phyloP scores from a whole-genome alignment of 2,797 vertebrate genomes.

The Aplochiton taeniatus region DNA sequence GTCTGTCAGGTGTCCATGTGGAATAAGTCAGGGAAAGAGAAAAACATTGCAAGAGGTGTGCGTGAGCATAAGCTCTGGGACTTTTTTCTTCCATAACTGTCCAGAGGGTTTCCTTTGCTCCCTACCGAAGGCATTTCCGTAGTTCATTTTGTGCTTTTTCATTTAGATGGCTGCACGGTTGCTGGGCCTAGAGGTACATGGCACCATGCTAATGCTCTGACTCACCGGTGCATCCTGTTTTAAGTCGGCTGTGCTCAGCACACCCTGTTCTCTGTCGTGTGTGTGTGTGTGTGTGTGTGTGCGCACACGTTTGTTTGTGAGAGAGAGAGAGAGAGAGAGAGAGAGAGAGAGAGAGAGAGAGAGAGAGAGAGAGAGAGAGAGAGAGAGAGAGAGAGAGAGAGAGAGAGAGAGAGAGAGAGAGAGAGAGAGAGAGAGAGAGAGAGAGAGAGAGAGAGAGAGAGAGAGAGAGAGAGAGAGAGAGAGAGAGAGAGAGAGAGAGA shows the following conservation, averaged over 20 bases:
- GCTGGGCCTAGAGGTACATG: constrained; percentile 30
- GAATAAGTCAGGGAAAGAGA: too few species aligned
- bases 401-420: constrained; percentile 16
- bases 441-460: constrained; percentile 17
- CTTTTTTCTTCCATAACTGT: constrained; percentile 64
- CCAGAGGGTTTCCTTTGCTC: constrained; percentile 57
- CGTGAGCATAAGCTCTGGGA: constrained; percentile 47
- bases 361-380: background rate
- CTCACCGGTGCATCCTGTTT: constrained; percentile 58
- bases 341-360: constrained; percentile 13
- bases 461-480: too few species aligned
- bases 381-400: background rate
- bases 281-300: constrained; percentile 40
- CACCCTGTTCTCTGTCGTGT: background rate
- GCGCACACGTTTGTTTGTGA: too few species aligned
- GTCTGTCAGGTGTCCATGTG: constrained; percentile 42
- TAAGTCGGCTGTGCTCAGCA: constrained; percentile 21
- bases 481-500: too few species aligned
- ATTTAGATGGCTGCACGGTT: constrained; percentile 53
- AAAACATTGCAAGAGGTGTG: background rate
- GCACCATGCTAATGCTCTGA: constrained; percentile 41
- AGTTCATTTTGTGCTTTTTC: constrained; percentile 24
- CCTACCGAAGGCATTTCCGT: constrained; percentile 50
- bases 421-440: too few species aligned
- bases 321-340: too few species aligned